phyloP scores from a whole-genome alignment of 2,113 vertebrate species.

The Ictalurus punctatus region DNA sequence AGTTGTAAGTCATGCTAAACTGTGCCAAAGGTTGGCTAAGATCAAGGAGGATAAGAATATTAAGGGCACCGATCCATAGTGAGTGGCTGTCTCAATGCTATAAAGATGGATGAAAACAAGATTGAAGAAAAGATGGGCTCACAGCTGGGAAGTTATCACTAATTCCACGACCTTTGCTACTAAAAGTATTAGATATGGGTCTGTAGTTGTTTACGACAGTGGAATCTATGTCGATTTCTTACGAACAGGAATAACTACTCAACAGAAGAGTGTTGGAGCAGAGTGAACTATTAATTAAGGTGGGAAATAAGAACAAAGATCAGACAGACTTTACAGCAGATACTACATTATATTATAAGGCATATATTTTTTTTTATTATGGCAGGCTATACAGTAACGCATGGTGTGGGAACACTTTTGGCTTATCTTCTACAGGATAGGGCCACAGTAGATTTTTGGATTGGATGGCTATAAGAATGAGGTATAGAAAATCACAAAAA shows the following conservation, averaged over 20 bases:
- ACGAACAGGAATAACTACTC: not conserved
- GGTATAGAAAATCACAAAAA: not conserved
- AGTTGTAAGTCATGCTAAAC: not conserved
- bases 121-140: not conserved
- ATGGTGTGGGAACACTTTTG: not conserved
- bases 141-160: not conserved
- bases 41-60: not conserved
- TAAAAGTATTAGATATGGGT: not conserved
- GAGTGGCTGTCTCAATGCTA: not conserved
- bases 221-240: not conserved
- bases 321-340: not conserved
- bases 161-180: not conserved
- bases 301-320: not conserved
- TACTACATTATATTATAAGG: not conserved
- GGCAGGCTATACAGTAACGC: not conserved
- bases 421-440: conserved; percentile 27
- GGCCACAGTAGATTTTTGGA: not conserved
- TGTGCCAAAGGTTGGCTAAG: not conserved
- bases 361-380: not conserved
- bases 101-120: not conserved
- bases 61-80: not conserved
- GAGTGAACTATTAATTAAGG: not conserved
- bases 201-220: not conserved
- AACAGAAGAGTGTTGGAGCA: not conserved
- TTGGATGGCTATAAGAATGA: not conserved